Conservation (phyloP, 35 echinoderm and acorn worm species). For the Ophiothrix spiculata region DNA sequence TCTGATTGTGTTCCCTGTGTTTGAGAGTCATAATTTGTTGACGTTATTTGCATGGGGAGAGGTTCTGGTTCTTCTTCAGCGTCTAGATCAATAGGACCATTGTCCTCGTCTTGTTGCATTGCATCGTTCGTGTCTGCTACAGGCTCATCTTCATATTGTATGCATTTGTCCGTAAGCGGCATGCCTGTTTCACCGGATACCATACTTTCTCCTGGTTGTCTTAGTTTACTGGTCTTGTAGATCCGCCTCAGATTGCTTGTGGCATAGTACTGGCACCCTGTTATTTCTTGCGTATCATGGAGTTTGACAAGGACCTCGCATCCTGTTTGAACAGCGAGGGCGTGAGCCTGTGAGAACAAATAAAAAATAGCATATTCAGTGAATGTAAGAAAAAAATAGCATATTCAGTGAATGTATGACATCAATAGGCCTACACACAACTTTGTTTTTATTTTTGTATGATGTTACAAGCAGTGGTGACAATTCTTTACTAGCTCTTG, state of each 20-base stretch:
- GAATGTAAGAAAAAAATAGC: no score
- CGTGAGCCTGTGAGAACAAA: background rate
- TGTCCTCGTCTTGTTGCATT: background rate
- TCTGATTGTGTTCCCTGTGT: background rate
- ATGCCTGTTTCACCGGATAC: background rate
- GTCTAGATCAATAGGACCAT: background rate
- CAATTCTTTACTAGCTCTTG: no score
- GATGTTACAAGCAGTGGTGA: no score
- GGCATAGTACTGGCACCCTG: constrained; percentile 8
- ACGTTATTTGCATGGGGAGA: background rate
- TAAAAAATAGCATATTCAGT: no score
- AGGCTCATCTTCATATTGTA: background rate
- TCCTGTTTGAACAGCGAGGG: background rate
- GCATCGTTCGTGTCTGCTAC: background rate
- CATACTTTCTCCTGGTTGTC: background rate
- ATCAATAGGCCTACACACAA: no score
- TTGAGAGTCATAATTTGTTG: background rate
- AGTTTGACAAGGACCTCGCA: background rate
- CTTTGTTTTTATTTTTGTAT: no score
- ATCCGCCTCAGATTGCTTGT: background rate
- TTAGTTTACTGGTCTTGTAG: background rate
- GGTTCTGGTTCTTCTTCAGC: background rate
- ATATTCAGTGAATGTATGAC: no score
- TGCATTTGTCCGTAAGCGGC: background rate
- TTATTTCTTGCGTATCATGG: background rate